phyloP scores from a whole-genome alignment of 2,113 vertebrate species.

The Saguinus midas region DNA sequence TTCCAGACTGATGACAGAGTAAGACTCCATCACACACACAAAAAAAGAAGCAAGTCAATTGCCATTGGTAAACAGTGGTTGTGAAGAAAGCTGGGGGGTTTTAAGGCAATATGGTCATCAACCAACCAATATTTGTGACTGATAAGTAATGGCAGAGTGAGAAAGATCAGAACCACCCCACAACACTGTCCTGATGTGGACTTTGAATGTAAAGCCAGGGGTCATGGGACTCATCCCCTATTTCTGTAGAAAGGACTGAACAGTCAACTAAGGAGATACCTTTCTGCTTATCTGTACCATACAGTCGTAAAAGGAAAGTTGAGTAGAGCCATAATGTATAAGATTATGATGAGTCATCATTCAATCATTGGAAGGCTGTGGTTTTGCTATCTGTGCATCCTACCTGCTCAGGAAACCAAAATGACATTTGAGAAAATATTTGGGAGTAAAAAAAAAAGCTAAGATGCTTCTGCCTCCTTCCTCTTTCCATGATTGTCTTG shows the following conservation, averaged over 20 bases:
- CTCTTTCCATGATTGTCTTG: neutral
- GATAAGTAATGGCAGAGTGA: neutral
- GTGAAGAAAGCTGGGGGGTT: neutral
- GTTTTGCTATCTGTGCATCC: neutral
- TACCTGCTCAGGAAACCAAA: neutral
- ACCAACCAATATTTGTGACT: neutral
- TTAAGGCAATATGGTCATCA: neutral
- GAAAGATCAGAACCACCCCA: neutral
- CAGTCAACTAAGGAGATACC: neutral
- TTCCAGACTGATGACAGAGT: no score
- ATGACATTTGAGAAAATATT: slow-evolving; percentile 23
- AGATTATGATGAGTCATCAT: neutral
- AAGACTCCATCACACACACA: no score
- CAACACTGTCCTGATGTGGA: neutral
- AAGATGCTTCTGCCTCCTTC: neutral
- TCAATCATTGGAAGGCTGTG: neutral
- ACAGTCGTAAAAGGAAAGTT: neutral
- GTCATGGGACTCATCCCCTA: neutral
- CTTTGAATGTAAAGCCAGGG: neutral
- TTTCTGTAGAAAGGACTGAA: neutral
- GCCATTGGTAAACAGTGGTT: neutral
- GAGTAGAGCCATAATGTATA: neutral
- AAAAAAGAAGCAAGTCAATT: neutral
- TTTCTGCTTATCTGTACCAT: neutral
- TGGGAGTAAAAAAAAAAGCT: neutral